phyloP scores from a whole-genome alignment of 2,797 vertebrate genomes.

The Coendou prehensilis region DNA sequence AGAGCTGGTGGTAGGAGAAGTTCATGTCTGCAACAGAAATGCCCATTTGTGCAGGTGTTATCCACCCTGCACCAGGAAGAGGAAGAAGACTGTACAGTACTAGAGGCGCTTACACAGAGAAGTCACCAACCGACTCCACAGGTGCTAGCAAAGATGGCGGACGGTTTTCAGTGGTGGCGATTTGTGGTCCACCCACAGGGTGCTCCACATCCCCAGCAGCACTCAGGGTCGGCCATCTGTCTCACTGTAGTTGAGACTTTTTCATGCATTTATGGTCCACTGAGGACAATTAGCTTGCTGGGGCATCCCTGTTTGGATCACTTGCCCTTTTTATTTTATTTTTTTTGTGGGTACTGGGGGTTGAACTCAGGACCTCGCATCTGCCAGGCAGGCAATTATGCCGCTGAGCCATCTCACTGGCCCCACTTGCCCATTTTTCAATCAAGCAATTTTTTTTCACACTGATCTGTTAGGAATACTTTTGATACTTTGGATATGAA shows the following conservation, averaged over 20 bases:
- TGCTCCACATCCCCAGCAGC: neutral
- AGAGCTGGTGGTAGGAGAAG: neutral
- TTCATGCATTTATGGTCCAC: neutral
- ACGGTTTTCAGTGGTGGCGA: neutral
- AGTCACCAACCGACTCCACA: neutral
- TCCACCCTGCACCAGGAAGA: neutral
- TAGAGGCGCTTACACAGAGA: neutral
- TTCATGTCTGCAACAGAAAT: neutral
- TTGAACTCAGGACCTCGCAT: too few relatives aligned
- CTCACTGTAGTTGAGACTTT: neutral
- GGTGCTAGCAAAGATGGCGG: neutral
- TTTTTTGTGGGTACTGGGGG: too few relatives aligned
- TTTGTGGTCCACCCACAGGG: too few relatives aligned
- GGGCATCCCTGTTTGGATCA: neutral
- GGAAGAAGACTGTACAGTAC: neutral
- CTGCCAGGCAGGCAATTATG: too few relatives aligned
- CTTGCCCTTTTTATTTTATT: neutral
- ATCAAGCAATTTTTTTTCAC: neutral
- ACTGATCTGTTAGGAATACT: neutral
- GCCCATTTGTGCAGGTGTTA: neutral
- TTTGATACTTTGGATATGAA: neutral
- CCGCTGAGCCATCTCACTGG: too few relatives aligned
- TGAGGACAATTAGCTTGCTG: neutral
- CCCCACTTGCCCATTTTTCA: neutral
- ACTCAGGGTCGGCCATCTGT: neutral